A percentile compares a stretch with the other conserved stretches of the same genome.
Evolutionary conservation across 2,888 invertebrate genomes (phyloP).

Genomic region (Ariolimax columbianus): DNA sequence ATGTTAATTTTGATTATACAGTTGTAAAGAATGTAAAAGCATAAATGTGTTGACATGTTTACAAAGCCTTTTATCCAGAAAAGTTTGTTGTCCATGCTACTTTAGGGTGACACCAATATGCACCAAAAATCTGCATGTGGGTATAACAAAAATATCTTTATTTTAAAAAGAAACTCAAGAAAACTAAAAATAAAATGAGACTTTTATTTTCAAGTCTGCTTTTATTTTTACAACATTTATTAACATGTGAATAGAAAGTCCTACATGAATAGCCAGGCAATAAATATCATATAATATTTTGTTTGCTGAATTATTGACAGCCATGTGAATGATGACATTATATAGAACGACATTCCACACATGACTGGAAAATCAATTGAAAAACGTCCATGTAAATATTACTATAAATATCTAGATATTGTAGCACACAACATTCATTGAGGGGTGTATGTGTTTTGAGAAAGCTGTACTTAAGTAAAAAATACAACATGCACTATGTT

Average conservation of each 20-base stretch:
- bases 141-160: too few species aligned
- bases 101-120: not conserved
- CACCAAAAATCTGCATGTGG: not conserved
- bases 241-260: not conserved
- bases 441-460: not conserved
- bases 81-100: not conserved
- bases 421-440: not conserved
- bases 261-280: not conserved
- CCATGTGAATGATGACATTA: not conserved
- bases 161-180: not conserved
- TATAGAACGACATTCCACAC: not conserved
- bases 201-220: not conserved
- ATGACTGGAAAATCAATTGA: not conserved
- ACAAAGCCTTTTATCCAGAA: not conserved
- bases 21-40: not conserved
- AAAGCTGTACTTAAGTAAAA: not conserved
- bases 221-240: not conserved
- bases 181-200: not conserved
- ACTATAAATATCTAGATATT: not conserved
- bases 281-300: not conserved
- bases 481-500: not conserved
- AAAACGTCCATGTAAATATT: not conserved
- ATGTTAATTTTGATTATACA: not conserved
- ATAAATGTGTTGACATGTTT: not conserved
- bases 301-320: not conserved